A percentile compares a stretch with the other conserved stretches of the same genome.
Conservation (phyloP, 2,113 vertebrate genomes). For the Anoura caudifer region DNA sequence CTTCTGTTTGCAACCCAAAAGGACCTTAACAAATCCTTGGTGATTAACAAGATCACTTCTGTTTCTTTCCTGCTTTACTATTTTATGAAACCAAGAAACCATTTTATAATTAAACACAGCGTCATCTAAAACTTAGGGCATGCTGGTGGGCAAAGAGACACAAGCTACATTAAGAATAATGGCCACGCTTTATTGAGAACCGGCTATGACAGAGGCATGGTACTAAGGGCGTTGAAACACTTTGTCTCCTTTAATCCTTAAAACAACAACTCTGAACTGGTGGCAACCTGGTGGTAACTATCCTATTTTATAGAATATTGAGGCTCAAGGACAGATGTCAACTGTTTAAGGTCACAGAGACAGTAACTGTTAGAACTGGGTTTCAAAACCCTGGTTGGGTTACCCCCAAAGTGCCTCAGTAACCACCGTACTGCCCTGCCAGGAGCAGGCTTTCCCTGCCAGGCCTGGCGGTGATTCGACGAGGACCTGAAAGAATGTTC, state of each 20-base stretch:
- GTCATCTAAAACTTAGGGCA: neutral
- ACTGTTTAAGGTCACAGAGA: neutral
- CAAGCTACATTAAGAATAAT: neutral
- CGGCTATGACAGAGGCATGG: neutral
- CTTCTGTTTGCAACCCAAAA: neutral
- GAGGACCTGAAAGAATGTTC: neutral
- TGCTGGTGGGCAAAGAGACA: neutral
- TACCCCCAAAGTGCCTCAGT: neutral
- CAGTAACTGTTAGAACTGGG: neutral
- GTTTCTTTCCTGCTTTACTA: neutral
- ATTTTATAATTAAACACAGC: neutral
- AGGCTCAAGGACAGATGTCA: neutral
- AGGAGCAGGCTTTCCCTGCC: neutral
- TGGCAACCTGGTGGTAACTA: neutral
- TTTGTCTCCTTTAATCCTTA: neutral
- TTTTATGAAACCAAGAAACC: constrained; percentile 19
- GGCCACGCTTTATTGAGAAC: neutral
- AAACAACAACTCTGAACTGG: neutral
- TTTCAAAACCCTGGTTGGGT: neutral
- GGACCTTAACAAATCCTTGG: neutral
- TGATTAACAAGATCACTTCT: neutral
- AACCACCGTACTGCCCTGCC: neutral
- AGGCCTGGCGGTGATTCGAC: neutral
- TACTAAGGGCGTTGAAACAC: neutral
- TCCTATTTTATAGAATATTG: neutral